Evolutionary conservation across 2,888 invertebrate genomes (phyloP).

Genomic region (Drosophila borealis): DNA sequence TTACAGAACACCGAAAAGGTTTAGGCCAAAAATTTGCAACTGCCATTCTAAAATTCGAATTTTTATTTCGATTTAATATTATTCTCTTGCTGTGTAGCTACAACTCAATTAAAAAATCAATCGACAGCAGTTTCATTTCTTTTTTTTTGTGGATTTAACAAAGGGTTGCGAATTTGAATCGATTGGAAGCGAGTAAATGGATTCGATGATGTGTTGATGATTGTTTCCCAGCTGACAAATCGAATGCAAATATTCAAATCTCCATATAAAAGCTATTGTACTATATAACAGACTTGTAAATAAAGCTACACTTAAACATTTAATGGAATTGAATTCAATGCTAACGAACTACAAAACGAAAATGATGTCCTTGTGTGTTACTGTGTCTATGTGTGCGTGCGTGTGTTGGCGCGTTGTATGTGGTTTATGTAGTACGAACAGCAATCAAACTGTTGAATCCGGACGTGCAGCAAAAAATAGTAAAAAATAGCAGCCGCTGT

Average conservation of each 20-base stretch:
- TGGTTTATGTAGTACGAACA: slow-evolving; percentile 28
- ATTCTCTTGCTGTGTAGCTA: neutral
- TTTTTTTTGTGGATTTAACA: neutral
- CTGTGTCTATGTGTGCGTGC: slow-evolving; percentile 5
- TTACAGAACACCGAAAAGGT: neutral
- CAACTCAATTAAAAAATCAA: neutral
- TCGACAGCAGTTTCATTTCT: neutral
- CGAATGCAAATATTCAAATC: slow-evolving; percentile 12
- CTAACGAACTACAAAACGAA: slow-evolving; percentile 16
- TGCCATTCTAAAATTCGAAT: neutral
- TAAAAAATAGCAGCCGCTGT: slow-evolving; percentile 37
- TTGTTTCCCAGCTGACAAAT: slow-evolving; percentile 17
- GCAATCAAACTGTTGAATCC: slow-evolving; percentile 71
- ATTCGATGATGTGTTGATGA: slow-evolving; percentile 5
- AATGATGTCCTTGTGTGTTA: neutral
- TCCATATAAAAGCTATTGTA: slow-evolving; percentile 1
- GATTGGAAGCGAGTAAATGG: slow-evolving; percentile 3
- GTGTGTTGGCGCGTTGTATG: slow-evolving; percentile 4
- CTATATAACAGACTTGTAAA: neutral
- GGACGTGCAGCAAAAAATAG: slow-evolving; percentile 28
- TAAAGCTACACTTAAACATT: slow-evolving; percentile 13
- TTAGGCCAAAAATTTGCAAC: neutral
- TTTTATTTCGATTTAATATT: neutral
- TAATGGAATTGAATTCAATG: slow-evolving; percentile 15
- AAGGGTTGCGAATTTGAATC: neutral